Conservation (phyloP, 1,140 invertebrate genomes). For the Colletes latitarsis region DNA sequence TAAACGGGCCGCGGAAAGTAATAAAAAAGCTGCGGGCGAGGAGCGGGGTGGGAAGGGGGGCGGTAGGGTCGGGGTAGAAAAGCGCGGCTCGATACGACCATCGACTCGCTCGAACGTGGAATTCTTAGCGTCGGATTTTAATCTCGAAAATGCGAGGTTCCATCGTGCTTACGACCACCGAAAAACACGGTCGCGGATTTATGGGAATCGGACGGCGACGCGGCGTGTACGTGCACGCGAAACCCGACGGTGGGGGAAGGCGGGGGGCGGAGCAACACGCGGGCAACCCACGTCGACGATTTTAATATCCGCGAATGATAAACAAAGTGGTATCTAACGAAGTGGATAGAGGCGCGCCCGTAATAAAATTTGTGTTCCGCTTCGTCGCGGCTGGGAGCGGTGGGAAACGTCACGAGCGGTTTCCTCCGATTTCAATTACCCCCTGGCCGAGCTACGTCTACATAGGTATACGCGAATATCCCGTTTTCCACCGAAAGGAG, state of each 20-base stretch:
- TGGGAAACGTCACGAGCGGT: slow-evolving; percentile 66
- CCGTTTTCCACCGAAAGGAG: background rate
- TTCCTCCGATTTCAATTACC: slow-evolving; percentile 71
- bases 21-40: background rate
- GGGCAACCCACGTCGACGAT: slow-evolving; percentile 49
- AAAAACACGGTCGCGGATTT: background rate
- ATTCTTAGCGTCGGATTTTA: slow-evolving; percentile 30
- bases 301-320: slow-evolving; percentile 75
- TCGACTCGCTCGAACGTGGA: slow-evolving; percentile 13
- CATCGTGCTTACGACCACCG: background rate
- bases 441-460: slow-evolving; percentile 23
- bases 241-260: background rate
- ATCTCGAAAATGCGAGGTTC: slow-evolving; percentile 25
- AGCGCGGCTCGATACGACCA: background rate
- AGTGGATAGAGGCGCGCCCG: slow-evolving; percentile 68
- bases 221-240: background rate
- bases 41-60: background rate
- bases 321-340: slow-evolving; percentile 75
- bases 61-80: background rate
- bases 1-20: background rate
- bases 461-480: background rate
- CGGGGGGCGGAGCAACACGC: slow-evolving; percentile 1
- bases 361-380: slow-evolving; percentile 72
- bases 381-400: slow-evolving; percentile 52
- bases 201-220: background rate